Evolutionary conservation across 2,797 vertebrate genomes (phyloP).

Genomic region (Bryconaethiops microstoma): DNA sequence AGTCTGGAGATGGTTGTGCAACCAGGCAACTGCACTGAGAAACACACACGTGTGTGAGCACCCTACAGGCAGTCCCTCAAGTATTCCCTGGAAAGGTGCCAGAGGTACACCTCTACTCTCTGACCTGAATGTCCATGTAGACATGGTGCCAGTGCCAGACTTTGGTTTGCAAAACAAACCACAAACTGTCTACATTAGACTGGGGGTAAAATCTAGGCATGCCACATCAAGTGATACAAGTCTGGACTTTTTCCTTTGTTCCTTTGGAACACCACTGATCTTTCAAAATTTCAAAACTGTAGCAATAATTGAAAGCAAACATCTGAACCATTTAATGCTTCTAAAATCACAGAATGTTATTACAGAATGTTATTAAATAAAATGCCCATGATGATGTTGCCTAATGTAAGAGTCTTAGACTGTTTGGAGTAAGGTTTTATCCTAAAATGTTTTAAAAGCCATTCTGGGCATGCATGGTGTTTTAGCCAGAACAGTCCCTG

Average conservation of each 20-base stretch:
- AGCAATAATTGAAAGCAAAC: too few relatives aligned
- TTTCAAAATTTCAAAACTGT: too few relatives aligned
- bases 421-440: too few relatives aligned
- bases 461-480: too few relatives aligned
- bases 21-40: constrained; percentile 57
- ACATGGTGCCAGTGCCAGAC: constrained; percentile 20
- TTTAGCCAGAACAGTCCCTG: too few relatives aligned
- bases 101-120: constrained; percentile 14
- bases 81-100: constrained; percentile 11
- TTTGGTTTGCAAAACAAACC: background rate
- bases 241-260: background rate
- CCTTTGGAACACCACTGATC: too few relatives aligned
- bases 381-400: too few relatives aligned
- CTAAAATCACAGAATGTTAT: too few relatives aligned
- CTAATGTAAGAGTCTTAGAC: too few relatives aligned
- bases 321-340: too few relatives aligned
- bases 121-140: constrained; percentile 32
- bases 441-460: too few relatives aligned
- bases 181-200: background rate
- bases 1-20: constrained; percentile 75
- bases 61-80: constrained; percentile 29
- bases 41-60: constrained; percentile 53
- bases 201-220: background rate
- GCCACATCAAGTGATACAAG: background rate
- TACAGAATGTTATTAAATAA: too few relatives aligned